These are phyloP conservation scores for Wiebesia pumilae DNA, from an alignment of 1,140 invertebrate species.

Conservation along the genomic window DNA sequence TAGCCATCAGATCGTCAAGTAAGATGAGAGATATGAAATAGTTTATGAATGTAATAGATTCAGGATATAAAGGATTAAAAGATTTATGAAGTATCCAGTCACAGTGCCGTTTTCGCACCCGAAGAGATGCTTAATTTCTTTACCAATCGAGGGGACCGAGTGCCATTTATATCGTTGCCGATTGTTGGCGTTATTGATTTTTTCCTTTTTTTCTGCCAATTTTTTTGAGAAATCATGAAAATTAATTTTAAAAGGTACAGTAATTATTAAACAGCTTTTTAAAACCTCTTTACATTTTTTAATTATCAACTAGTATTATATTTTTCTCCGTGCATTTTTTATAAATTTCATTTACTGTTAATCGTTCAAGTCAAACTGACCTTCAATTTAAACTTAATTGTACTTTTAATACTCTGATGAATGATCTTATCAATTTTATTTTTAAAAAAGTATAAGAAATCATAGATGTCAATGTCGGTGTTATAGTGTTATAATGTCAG, in stretches of 20 bases:
- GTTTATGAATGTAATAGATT: slow-evolving; percentile 52
- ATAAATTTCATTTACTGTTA: no score
- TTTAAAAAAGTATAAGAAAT: background rate
- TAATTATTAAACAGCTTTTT: no score
- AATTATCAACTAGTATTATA: no score
- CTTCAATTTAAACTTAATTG: background rate
- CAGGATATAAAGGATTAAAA: slow-evolving; percentile 40
- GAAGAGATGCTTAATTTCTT: slow-evolving; percentile 5
- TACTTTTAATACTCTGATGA: background rate
- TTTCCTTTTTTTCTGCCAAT: background rate
- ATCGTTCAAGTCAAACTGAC: no score
- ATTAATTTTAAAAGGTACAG: no score
- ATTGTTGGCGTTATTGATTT: slow-evolving; percentile 26
- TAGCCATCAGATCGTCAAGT: slow-evolving; percentile 37
- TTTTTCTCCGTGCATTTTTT: no score
- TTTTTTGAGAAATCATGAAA: no score
- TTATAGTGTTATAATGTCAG: slow-evolving; percentile 33
- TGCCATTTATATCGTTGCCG: slow-evolving; percentile 20
- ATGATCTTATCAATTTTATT: background rate
- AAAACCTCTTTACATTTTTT: no score
- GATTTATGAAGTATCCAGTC: slow-evolving; percentile 28
- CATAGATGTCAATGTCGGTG: background rate
- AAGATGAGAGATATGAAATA: slow-evolving; percentile 49
- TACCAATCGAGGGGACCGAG: slow-evolving; percentile 26
- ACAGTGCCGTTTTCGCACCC: slow-evolving; percentile 28